A percentile compares a stretch with the other conserved stretches of the same genome.
phyloP scores from a whole-genome alignment of 1,140 invertebrate genomes.

The Triops longicaudatus region DNA sequence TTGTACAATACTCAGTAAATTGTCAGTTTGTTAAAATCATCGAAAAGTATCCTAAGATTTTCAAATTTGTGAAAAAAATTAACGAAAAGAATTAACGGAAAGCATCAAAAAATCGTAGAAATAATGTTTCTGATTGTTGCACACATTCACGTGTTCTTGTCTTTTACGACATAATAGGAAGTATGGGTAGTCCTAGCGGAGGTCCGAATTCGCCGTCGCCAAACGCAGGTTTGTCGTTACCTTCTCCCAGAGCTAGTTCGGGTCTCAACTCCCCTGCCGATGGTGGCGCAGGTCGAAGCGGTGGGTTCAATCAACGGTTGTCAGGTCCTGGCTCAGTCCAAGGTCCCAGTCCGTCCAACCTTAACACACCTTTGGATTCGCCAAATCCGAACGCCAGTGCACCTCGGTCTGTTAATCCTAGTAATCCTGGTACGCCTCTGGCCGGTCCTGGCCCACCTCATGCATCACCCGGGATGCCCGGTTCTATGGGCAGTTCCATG shows the following conservation, averaged over 20 bases:
- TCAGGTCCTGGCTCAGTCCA: conserved; percentile 12
- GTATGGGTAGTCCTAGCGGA: conserved; percentile 32
- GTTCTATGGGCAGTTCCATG: conserved; percentile 33
- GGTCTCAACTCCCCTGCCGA: conserved; percentile 61
- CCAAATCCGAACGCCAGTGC: conserved; percentile 40
- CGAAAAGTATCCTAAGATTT: too few species aligned
- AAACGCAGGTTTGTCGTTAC: conserved; percentile 34
- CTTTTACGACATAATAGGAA: conserved; percentile 24
- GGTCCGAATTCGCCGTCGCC: conserved; percentile 46
- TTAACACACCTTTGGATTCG: conserved; percentile 37
- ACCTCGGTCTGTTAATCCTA: conserved; percentile 46
- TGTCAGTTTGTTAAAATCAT: too few species aligned
- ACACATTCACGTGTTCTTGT: conserved; percentile 28
- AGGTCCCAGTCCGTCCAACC: conserved; percentile 52
- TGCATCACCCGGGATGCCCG: conserved; percentile 36
- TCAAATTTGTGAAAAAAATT: too few species aligned
- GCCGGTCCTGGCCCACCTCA: conserved; percentile 43
- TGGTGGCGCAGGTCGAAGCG: conserved; percentile 38
- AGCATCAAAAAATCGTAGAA: too few species aligned
- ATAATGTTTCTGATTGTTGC: background rate
- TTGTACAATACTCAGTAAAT: too few species aligned
- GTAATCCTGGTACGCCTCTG: conserved; percentile 61
- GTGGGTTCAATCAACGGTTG: conserved; percentile 32
- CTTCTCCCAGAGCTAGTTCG: conserved; percentile 49
- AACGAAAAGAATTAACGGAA: too few species aligned